These are phyloP conservation scores for Tinea semifulvella DNA, from an alignment of 2,888 invertebrate genomes.

Conservation along the genomic window DNA sequence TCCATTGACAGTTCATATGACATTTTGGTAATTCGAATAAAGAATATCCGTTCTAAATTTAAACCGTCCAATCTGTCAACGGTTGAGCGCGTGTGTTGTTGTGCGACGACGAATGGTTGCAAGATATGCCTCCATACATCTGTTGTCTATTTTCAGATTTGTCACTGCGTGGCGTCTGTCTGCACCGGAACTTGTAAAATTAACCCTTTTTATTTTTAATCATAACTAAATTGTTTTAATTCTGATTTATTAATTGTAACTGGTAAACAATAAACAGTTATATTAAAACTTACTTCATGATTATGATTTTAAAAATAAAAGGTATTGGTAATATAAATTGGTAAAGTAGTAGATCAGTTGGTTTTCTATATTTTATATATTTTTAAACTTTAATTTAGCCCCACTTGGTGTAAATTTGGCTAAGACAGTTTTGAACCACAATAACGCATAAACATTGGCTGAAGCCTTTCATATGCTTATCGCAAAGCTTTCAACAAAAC, in stretches of 20 bases:
- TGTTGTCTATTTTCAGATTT: constrained; percentile 61
- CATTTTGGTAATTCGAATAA: constrained; percentile 36
- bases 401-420: no score
- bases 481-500: constrained; percentile 56
- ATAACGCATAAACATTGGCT: constrained; percentile 22
- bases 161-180: constrained; percentile 46
- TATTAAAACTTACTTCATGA: no score
- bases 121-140: constrained; percentile 46
- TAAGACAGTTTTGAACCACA: no score
- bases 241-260: not conserved
- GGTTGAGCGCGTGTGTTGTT: constrained; percentile 59
- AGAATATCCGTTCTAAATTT: constrained; percentile 56
- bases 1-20: constrained; percentile 11
- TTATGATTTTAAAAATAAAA: no score
- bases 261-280: not conserved
- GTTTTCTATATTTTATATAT: no score
- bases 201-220: constrained; percentile 36
- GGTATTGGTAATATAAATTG: no score
- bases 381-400: no score
- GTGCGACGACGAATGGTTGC: constrained; percentile 59
- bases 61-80: constrained; percentile 63
- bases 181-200: constrained; percentile 44
- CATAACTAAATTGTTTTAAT: not conserved
- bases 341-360: no score
- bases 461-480: constrained; percentile 47